Evolutionary conservation across 2,797 vertebrate species (phyloP).

Genomic region (Sebastes oblongus): DNA sequence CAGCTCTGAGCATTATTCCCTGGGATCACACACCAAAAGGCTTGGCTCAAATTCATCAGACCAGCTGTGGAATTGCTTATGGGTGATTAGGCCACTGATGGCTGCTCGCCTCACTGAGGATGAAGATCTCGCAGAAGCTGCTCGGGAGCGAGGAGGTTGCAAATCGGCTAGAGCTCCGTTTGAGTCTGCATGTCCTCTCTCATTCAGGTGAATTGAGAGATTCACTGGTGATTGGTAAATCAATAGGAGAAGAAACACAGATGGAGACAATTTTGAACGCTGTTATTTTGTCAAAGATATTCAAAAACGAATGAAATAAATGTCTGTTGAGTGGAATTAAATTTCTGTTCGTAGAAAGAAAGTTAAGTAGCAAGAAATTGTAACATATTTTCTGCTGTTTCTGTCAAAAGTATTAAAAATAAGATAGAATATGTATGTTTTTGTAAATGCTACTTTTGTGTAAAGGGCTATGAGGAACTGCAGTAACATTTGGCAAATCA

Average conservation of each 20-base stretch:
- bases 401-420: neutral
- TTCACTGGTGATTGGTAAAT: conserved; percentile 13
- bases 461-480: neutral
- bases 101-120: conserved; percentile 48
- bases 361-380: neutral
- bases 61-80: conserved; percentile 69
- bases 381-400: neutral
- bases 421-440: neutral
- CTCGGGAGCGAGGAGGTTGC: conserved; percentile 19
- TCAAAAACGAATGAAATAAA: neutral
- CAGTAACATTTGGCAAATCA: neutral
- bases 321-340: neutral
- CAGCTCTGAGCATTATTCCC: conserved; percentile 63
- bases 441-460: neutral
- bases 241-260: neutral
- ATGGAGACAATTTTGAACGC: neutral
- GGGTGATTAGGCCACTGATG: conserved; percentile 77
- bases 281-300: neutral
- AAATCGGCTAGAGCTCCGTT: conserved; percentile 22
- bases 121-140: conserved; percentile 52
- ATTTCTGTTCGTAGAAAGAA: neutral
- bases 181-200: conserved; percentile 2
- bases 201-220: neutral
- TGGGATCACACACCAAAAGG: conserved; percentile 59
- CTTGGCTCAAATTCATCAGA: conserved; percentile 73